These are phyloP conservation scores for Macroglossus sobrinus DNA, from an alignment of 2,113 vertebrate species.

Conservation along the genomic window DNA sequence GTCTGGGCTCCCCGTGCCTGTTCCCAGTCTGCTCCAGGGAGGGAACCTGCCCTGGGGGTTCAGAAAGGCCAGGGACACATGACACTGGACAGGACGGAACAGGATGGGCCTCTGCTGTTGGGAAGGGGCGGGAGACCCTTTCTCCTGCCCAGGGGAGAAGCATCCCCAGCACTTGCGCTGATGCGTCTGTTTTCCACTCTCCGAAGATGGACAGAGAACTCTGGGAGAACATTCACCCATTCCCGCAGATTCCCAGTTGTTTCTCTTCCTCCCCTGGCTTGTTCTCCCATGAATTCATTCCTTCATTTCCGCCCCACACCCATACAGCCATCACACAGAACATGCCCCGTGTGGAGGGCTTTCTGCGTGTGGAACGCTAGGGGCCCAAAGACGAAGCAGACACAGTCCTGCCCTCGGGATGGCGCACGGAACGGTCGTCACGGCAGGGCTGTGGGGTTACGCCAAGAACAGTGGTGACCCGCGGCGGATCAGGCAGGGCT, in stretches of 20 bases:
- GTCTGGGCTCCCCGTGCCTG: constrained; percentile 52
- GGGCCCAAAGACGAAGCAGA: neutral
- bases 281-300: neutral
- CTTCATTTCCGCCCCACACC: neutral
- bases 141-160: neutral
- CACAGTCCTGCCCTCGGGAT: neutral
- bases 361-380: neutral
- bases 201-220: neutral
- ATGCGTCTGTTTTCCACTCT: neutral
- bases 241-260: neutral
- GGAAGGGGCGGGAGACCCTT: neutral
- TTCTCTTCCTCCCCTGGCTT: neutral
- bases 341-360: fast-evolving
- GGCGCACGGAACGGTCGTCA: fast-evolving
- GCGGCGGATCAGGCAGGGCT: neutral
- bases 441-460: neutral
- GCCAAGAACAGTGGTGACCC: too few species aligned
- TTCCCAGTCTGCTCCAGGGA: constrained; percentile 14
- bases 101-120: neutral
- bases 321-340: neutral
- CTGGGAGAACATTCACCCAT: neutral
- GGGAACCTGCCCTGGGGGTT: neutral
- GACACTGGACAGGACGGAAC: neutral
- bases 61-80: neutral
- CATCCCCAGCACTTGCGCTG: neutral